phyloP scores from a whole-genome alignment of 2,113 vertebrate genomes.

The Petroica traversi region DNA sequence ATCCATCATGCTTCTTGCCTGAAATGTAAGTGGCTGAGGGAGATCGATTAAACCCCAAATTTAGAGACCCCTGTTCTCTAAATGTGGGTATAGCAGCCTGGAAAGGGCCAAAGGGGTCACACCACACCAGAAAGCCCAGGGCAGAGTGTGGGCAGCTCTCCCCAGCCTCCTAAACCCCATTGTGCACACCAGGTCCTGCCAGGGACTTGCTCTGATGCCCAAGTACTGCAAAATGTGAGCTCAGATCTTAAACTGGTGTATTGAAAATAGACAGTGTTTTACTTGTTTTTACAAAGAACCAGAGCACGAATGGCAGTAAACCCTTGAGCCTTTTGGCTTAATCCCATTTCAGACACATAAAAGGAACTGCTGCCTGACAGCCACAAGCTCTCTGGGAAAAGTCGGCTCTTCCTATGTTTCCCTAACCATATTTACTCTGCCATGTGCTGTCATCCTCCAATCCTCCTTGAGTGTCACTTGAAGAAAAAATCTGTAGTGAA shows the following conservation, averaged over 20 bases:
- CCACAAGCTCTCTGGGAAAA: not conserved
- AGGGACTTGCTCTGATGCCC: rapidly evolving
- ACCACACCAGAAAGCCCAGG: not conserved
- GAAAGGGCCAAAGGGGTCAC: not conserved
- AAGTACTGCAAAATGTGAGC: not conserved
- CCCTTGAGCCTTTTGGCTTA: not conserved
- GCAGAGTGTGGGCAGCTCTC: rapidly evolving
- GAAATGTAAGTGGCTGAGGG: not conserved
- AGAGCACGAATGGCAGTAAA: not conserved
- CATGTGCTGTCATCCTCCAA: slow-evolving; percentile 27
- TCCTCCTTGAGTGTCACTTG: not conserved
- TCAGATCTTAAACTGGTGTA: not conserved
- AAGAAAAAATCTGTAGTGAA: slow-evolving; percentile 4
- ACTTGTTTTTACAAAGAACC: not conserved
- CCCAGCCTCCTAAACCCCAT: not conserved
- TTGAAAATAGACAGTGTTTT: not conserved
- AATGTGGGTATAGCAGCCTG: too few relatives aligned
- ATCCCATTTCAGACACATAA: slow-evolving; percentile 11
- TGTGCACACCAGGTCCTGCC: not conserved
- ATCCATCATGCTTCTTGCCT: not conserved
- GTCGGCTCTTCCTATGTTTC: not conserved
- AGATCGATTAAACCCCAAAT: not conserved
- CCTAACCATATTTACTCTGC: slow-evolving; percentile 12
- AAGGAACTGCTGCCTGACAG: slow-evolving; percentile 13
- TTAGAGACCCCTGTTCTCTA: not conserved